Conservation (phyloP, 2,113 vertebrate genomes). For the Megaceryle maxima region DNA sequence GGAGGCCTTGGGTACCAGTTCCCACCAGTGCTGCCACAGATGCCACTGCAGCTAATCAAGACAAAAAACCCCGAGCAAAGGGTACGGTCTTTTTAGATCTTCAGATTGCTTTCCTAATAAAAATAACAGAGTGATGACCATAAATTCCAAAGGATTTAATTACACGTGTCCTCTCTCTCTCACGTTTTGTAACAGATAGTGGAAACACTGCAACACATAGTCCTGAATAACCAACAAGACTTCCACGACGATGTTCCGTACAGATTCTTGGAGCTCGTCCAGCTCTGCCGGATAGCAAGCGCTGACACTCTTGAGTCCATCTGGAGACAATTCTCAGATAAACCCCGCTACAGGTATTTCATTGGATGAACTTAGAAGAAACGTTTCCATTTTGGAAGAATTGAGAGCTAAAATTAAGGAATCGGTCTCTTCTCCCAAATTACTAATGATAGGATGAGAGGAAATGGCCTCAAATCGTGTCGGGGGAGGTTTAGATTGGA, state of each 20-base stretch:
- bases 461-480: too few relatives aligned
- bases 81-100: constrained; percentile 59
- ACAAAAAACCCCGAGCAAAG: constrained; percentile 62
- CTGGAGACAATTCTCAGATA: constrained; percentile 71
- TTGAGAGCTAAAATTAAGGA: neutral
- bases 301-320: constrained; percentile 67
- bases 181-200: constrained; percentile 67
- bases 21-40: constrained; percentile 30
- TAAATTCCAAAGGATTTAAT: neutral
- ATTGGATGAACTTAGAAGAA: neutral
- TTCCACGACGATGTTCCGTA: constrained; percentile 71
- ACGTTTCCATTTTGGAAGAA: neutral
- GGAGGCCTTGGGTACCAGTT: constrained; percentile 74
- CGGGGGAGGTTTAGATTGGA: too few relatives aligned
- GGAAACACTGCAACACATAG: constrained; percentile 76
- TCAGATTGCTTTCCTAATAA: neutral
- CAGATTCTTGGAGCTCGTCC: constrained; percentile 74
- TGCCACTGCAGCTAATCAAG: constrained; percentile 77
- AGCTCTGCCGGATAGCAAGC: constrained; percentile 66
- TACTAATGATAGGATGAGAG: too few relatives aligned
- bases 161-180: neutral
- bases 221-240: constrained; percentile 70
- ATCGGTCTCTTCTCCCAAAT: too few relatives aligned
- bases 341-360: constrained; percentile 45
- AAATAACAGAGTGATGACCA: neutral